Evolutionary conservation across 2,113 vertebrate genomes (phyloP).

Genomic region (Hylia prasina): DNA sequence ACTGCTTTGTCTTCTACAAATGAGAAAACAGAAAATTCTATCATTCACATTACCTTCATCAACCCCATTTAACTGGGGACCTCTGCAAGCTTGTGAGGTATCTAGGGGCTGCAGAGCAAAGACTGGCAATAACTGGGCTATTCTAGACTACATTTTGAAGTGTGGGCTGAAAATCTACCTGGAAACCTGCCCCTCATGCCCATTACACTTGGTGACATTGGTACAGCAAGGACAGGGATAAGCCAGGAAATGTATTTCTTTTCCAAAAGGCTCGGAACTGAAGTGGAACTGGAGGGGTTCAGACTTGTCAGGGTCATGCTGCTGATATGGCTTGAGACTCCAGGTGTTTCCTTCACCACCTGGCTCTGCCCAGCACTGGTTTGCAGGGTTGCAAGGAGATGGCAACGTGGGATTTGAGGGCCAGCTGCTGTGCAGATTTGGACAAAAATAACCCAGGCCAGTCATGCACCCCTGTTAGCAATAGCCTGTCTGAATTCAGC

Average conservation of each 20-base stretch:
- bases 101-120: neutral
- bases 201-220: neutral
- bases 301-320: accelerated
- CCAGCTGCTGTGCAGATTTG: neutral
- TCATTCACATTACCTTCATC: neutral
- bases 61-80: neutral
- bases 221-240: neutral
- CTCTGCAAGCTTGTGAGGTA: neutral
- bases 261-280: neutral
- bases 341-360: accelerated
- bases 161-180: neutral
- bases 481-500: neutral
- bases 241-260: neutral
- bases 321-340: neutral
- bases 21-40: neutral
- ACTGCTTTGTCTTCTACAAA: neutral
- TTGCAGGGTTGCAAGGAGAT: neutral
- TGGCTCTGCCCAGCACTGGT: neutral
- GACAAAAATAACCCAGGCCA: neutral
- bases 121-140: neutral
- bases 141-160: neutral
- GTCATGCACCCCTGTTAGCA: neutral
- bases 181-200: neutral
- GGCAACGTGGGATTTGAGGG: neutral
- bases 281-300: neutral